Evolutionary conservation across 2,888 invertebrate genomes (phyloP).

Genomic region (Desoria tigrina): DNA sequence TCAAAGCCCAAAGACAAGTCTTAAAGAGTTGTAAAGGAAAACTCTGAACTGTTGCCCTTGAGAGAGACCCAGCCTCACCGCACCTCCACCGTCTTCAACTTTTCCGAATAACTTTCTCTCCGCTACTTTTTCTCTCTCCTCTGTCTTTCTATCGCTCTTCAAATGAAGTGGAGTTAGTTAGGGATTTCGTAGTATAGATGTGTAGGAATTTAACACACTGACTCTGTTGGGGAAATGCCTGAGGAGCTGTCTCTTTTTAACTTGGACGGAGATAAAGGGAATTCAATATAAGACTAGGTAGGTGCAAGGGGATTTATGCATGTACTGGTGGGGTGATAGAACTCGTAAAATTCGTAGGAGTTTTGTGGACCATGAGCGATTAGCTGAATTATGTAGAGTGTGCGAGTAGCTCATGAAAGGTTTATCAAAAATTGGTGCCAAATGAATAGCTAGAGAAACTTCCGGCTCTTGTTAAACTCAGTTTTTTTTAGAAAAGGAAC

Average conservation of each 20-base stretch:
- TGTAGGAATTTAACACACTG: neutral
- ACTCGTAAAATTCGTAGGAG: too few relatives aligned
- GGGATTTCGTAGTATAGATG: neutral
- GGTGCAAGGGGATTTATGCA: too few relatives aligned
- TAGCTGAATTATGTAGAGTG: slow-evolving; percentile 7
- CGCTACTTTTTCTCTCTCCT: neutral
- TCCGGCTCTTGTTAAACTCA: slow-evolving; percentile 13
- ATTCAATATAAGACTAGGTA: too few relatives aligned
- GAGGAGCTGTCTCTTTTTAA: too few relatives aligned
- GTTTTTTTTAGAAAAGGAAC: neutral
- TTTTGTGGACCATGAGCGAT: slow-evolving; percentile 11
- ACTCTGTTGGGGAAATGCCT: too few relatives aligned
- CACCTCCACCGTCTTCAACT: neutral
- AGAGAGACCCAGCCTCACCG: neutral
- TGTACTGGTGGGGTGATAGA: too few relatives aligned
- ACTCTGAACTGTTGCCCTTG: too few relatives aligned
- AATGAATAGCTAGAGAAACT: slow-evolving; percentile 21
- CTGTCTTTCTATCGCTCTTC: neutral
- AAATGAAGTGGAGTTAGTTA: neutral
- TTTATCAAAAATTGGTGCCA: slow-evolving; percentile 27
- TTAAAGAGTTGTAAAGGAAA: too few relatives aligned
- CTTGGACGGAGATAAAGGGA: too few relatives aligned
- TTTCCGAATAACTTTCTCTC: neutral
- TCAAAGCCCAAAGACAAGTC: neutral
- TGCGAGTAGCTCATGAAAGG: slow-evolving; percentile 5